Percentiles rank a stretch among this genome's conserved stretches.
These are phyloP conservation scores for Troides aeacus DNA, from an alignment of 2,888 invertebrate species.

Conservation along the genomic window DNA sequence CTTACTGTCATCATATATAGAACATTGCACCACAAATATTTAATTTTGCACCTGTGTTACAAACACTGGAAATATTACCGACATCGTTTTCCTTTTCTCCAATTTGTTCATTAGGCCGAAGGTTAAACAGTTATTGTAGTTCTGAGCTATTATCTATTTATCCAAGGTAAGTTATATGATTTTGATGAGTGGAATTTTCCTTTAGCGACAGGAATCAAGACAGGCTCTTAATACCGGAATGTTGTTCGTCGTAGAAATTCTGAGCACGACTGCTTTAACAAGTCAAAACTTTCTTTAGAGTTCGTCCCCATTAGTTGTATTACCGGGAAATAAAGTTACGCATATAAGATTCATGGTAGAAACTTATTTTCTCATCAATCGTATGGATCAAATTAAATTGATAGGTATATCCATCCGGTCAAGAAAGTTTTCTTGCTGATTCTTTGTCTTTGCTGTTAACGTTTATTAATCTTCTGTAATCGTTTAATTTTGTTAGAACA, in stretches of 20 bases:
- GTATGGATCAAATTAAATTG: too few relatives aligned
- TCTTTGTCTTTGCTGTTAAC: too few relatives aligned
- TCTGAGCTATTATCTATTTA: neutral
- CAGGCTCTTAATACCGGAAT: conserved; percentile 28
- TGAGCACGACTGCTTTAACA: conserved; percentile 36
- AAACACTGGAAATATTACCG: conserved; percentile 49
- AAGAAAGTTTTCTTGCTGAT: too few relatives aligned
- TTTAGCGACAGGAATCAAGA: conserved; percentile 13
- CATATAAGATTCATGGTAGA: neutral
- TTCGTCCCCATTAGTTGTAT: conserved; percentile 34
- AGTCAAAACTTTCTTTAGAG: conserved; percentile 51
- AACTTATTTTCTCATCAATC: neutral
- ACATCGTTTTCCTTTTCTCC: conserved; percentile 44
- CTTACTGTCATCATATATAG: conserved; percentile 25
- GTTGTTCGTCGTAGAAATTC: conserved; percentile 39
- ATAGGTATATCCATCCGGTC: too few relatives aligned
- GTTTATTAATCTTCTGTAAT: too few relatives aligned
- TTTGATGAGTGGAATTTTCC: conserved; percentile 16
- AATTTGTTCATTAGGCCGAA: conserved; percentile 48
- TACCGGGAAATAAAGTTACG: conserved; percentile 16
- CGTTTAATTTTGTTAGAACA: too few relatives aligned
- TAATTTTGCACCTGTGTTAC: conserved; percentile 31
- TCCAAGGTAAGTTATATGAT: neutral
- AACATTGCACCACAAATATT: conserved; percentile 32
- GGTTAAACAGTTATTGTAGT: conserved; percentile 38